Conservation (phyloP, 1,140 invertebrate species). For the Metaphire vulgaris region DNA sequence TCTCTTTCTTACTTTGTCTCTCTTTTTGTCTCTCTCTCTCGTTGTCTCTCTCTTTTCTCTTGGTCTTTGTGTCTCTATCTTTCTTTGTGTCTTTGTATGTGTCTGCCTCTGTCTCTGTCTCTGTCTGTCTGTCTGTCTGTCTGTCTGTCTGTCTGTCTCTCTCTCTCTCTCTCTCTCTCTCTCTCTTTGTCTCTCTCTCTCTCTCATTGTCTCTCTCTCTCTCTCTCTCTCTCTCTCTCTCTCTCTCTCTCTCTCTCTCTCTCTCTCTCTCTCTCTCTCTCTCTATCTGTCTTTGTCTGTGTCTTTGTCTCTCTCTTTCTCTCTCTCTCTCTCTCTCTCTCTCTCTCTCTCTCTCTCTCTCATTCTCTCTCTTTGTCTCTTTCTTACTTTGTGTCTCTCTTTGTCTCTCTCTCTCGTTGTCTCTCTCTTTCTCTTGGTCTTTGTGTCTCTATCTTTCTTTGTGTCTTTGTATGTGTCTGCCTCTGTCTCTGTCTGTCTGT, state of each 20-base stretch:
- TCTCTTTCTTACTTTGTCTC: too few species aligned
- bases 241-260: constrained; percentile 15
- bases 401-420: background rate
- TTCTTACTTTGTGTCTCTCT: background rate
- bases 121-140: too few species aligned
- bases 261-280: constrained; percentile 11
- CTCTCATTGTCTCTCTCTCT: too few species aligned
- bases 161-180: constrained; percentile 21
- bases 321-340: constrained; percentile 17
- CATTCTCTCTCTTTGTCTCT: background rate
- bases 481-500: constrained; percentile 8
- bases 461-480: background rate
- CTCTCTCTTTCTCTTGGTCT: background rate
- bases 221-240: constrained; percentile 16
- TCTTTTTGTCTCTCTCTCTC: too few species aligned
- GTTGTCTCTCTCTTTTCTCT: too few species aligned
- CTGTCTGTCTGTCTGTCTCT: too few species aligned
- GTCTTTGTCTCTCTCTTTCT: constrained; percentile 3
- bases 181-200: too few species aligned
- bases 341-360: constrained; percentile 9
- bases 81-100: too few species aligned
- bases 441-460: background rate
- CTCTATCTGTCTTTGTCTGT: background rate
- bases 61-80: too few species aligned
- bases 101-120: too few species aligned